These are phyloP conservation scores for Proisotoma minuta DNA, from an alignment of 2,888 invertebrate genomes.

Conservation along the genomic window DNA sequence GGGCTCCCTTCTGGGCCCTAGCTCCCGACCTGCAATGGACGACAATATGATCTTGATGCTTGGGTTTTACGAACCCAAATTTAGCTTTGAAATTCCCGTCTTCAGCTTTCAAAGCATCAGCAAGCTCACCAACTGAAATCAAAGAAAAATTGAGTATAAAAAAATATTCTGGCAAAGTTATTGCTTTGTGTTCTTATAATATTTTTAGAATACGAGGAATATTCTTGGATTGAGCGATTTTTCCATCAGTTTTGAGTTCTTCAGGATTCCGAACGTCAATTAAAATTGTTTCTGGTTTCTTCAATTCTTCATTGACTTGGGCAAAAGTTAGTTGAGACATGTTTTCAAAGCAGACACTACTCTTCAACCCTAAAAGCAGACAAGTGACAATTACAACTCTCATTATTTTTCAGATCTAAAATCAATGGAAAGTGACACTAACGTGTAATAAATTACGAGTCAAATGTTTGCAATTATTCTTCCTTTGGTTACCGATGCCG, in stretches of 20 bases:
- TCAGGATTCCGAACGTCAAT: not conserved
- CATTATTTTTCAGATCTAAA: no score
- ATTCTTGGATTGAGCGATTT: not conserved
- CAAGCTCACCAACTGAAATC: not conserved
- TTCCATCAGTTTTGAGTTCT: not conserved
- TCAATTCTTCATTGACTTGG: not conserved
- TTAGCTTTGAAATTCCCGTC: not conserved
- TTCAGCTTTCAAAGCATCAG: not conserved
- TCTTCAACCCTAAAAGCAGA: no score
- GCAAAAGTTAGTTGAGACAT: not conserved
- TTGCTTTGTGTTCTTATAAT: not conserved
- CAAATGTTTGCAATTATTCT: no score
- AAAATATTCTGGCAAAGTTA: not conserved
- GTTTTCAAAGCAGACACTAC: no score
- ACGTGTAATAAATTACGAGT: no score
- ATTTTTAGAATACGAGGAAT: not conserved
- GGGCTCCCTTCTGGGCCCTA: not conserved
- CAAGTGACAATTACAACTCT: no score
- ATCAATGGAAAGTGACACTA: no score
- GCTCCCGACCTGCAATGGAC: not conserved
- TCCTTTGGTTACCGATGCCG: no score
- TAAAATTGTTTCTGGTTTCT: not conserved
- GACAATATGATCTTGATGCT: not conserved
- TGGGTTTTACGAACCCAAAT: not conserved
- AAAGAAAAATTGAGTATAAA: not conserved